Conservation (phyloP, 2,797 vertebrate genomes). For the Takifugu rubripes region DNA sequence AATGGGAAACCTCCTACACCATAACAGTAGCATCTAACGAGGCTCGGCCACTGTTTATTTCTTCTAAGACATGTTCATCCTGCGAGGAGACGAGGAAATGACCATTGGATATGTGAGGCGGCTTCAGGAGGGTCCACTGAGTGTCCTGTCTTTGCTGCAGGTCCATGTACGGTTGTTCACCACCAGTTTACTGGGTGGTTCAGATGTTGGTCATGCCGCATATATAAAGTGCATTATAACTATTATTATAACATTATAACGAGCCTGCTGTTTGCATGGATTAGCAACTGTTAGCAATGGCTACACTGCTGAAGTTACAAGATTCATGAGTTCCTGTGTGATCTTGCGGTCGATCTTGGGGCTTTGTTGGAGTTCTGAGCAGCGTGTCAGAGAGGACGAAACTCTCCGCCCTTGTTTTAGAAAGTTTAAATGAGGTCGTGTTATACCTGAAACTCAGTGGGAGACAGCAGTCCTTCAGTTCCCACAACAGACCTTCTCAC, state of each 20-base stretch:
- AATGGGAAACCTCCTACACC: neutral
- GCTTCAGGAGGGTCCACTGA: too few relatives aligned
- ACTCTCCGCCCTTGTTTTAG: slow-evolving; percentile 23
- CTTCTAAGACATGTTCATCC: neutral
- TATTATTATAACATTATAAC: too few relatives aligned
- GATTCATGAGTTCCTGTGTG: slow-evolving; percentile 20
- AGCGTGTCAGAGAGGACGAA: slow-evolving; percentile 35
- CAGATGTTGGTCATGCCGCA: too few relatives aligned
- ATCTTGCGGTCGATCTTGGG: slow-evolving; percentile 38
- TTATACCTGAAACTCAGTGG: slow-evolving; percentile 45
- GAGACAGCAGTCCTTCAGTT: slow-evolving; percentile 48
- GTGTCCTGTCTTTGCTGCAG: too few relatives aligned
- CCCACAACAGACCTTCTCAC: slow-evolving; percentile 37
- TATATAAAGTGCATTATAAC: too few relatives aligned
- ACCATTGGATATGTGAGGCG: too few relatives aligned
- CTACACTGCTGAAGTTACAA: neutral
- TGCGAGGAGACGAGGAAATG: too few relatives aligned
- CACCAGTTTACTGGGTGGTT: too few relatives aligned
- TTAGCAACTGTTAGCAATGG: too few relatives aligned
- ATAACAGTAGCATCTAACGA: neutral
- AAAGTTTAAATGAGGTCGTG: slow-evolving; percentile 52
- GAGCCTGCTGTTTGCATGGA: too few relatives aligned
- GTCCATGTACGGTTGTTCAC: too few relatives aligned
- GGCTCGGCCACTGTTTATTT: neutral
- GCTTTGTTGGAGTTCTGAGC: slow-evolving; percentile 36